phyloP scores from a whole-genome alignment of 1,140 invertebrate genomes.

The Doryteuthis pealeii region DNA sequence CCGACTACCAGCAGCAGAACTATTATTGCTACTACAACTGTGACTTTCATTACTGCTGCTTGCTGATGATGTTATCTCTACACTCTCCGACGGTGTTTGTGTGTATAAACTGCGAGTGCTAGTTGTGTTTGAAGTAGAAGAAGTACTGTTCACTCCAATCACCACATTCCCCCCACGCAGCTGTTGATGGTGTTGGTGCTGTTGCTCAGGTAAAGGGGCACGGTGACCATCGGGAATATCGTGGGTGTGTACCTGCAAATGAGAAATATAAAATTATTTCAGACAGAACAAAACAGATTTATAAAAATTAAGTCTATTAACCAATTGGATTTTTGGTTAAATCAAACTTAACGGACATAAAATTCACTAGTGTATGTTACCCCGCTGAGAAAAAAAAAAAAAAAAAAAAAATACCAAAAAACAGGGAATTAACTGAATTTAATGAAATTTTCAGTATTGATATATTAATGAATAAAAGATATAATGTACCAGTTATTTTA shows the following conservation, averaged over 20 bases:
- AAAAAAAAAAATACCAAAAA: too few species aligned
- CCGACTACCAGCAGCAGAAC: slow-evolving; percentile 32
- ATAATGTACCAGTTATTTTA: too few species aligned
- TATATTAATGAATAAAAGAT: too few species aligned
- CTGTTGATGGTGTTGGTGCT: slow-evolving; percentile 19
- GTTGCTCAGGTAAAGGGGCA: slow-evolving; percentile 73
- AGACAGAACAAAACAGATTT: not conserved
- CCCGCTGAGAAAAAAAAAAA: too few species aligned
- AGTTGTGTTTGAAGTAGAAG: slow-evolving; percentile 62
- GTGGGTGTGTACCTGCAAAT: slow-evolving; percentile 36
- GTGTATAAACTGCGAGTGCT: slow-evolving; percentile 76
- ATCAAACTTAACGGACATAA: too few species aligned
- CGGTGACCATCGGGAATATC: slow-evolving; percentile 76
- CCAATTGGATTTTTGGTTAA: too few species aligned
- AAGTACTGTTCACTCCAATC: not conserved
- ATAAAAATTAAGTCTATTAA: too few species aligned
- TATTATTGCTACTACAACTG: slow-evolving; percentile 23
- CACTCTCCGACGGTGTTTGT: slow-evolving; percentile 72
- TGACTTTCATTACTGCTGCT: slow-evolving; percentile 17
- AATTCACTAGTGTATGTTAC: too few species aligned
- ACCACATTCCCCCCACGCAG: not conserved
- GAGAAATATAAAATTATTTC: not conserved
- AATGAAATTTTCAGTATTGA: too few species aligned
- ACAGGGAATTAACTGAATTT: too few species aligned
- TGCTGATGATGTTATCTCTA: not conserved